Conservation (phyloP, 2,797 vertebrate species). For the Aselliscus stoliczkanus region DNA sequence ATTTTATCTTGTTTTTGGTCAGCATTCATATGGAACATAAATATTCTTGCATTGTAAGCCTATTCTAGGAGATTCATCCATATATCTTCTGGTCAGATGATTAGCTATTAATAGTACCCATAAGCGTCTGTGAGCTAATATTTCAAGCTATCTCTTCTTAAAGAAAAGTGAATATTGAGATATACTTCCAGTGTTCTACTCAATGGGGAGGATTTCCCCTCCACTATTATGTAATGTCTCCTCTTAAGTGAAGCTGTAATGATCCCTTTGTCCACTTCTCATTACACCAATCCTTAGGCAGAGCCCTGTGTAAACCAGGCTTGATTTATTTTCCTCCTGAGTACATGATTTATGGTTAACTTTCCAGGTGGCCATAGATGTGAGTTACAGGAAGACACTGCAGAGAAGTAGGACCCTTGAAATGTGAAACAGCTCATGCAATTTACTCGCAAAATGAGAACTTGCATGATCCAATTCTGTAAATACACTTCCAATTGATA, state of each 20-base stretch:
- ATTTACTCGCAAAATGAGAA: not conserved
- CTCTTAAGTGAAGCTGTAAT: accelerated
- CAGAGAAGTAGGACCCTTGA: not conserved
- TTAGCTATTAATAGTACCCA: not conserved
- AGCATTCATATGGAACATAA: not conserved
- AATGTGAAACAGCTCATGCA: not conserved
- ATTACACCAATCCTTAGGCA: not conserved
- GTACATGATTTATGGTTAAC: not conserved
- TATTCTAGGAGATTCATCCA: not conserved
- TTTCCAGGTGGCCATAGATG: not conserved
- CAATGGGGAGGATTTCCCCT: too few species aligned
- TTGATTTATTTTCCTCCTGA: not conserved
- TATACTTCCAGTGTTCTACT: not conserved
- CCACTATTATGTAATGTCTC: not conserved
- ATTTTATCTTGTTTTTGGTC: not conserved
- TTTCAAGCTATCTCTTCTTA: not conserved
- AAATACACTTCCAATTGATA: not conserved
- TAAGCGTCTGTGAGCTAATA: not conserved
- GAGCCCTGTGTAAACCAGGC: not conserved
- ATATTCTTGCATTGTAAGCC: not conserved
- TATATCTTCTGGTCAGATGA: not conserved
- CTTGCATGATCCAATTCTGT: not conserved
- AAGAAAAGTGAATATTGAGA: not conserved
- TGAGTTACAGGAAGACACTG: not conserved
- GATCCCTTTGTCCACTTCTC: not conserved